Conservation (phyloP, 2,113 vertebrate species). For the Henicopernis longicauda region DNA sequence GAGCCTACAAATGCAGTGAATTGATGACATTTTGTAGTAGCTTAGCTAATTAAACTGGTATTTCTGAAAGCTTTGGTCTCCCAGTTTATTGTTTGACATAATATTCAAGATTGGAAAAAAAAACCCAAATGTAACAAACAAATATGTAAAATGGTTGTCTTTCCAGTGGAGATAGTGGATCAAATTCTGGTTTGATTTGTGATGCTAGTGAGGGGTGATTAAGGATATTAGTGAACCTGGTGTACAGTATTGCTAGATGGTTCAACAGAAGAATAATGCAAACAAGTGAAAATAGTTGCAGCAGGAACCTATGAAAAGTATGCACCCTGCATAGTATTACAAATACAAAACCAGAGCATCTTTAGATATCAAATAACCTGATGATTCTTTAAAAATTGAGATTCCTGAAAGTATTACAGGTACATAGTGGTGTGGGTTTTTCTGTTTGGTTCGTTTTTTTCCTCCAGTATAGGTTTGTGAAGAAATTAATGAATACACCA, state of each 20-base stretch:
- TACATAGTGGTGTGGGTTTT: fast-evolving
- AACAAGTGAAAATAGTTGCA: background rate
- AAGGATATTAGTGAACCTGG: background rate
- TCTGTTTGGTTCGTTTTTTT: background rate
- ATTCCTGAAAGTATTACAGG: background rate
- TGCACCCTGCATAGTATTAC: background rate
- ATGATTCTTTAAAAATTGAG: background rate
- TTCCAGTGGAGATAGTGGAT: background rate
- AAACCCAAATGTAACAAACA: background rate
- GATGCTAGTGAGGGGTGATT: background rate
- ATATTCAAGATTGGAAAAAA: background rate
- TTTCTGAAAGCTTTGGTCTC: background rate
- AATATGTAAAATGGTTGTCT: background rate
- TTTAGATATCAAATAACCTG: background rate
- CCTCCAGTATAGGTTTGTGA: background rate
- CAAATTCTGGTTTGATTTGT: background rate
- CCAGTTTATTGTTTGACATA: background rate
- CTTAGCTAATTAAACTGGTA: background rate
- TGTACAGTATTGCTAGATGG: background rate
- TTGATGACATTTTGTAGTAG: background rate
- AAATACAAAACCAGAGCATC: background rate
- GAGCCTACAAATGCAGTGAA: background rate
- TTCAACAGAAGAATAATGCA: background rate
- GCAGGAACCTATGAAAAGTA: background rate
- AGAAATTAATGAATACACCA: background rate